A percentile compares a stretch with the other conserved stretches of the same genome.
Conservation (phyloP, 2,888 invertebrate genomes). For the Chloroclystis v-ata region DNA sequence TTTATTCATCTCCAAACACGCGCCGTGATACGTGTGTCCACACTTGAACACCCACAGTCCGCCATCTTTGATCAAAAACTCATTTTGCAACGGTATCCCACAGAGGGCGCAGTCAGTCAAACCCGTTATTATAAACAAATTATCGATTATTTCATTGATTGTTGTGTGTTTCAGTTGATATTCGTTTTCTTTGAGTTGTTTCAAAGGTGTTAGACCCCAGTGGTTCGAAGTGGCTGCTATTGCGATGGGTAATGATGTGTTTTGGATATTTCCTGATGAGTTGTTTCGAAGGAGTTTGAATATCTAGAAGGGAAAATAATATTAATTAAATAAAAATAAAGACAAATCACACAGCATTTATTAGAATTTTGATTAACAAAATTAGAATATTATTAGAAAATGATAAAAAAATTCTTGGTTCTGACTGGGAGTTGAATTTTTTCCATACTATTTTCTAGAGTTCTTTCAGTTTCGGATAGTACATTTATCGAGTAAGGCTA, state of each 20-base stretch:
- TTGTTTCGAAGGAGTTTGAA: slow-evolving; percentile 55
- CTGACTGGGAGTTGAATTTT: too few relatives aligned
- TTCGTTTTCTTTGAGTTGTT: slow-evolving; percentile 18
- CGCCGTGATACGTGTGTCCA: slow-evolving; percentile 80
- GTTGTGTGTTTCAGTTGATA: slow-evolving; percentile 33
- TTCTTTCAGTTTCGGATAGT: too few relatives aligned
- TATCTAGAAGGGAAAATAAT: slow-evolving; percentile 45
- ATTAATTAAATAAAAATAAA: too few relatives aligned
- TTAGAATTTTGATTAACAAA: too few relatives aligned
- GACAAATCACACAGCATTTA: too few relatives aligned
- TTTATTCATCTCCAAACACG: slow-evolving; percentile 78
- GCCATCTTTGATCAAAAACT: slow-evolving; percentile 78
- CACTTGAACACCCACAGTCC: slow-evolving; percentile 81
- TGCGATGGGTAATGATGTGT: slow-evolving; percentile 63
- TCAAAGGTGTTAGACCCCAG: slow-evolving; percentile 72
- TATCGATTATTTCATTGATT: slow-evolving; percentile 45
- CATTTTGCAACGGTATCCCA: slow-evolving; percentile 78
- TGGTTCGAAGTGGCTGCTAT: slow-evolving; percentile 60
- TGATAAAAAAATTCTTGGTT: too few relatives aligned
- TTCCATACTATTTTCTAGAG: too few relatives aligned
- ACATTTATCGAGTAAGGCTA: too few relatives aligned
- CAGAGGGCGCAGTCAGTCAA: slow-evolving; percentile 73
- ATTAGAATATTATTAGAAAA: too few relatives aligned
- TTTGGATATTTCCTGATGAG: slow-evolving; percentile 47
- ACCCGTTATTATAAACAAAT: slow-evolving; percentile 24